Evolutionary conservation across 2,797 vertebrate genomes (phyloP).

Genomic region (Fundulus diaphanus): DNA sequence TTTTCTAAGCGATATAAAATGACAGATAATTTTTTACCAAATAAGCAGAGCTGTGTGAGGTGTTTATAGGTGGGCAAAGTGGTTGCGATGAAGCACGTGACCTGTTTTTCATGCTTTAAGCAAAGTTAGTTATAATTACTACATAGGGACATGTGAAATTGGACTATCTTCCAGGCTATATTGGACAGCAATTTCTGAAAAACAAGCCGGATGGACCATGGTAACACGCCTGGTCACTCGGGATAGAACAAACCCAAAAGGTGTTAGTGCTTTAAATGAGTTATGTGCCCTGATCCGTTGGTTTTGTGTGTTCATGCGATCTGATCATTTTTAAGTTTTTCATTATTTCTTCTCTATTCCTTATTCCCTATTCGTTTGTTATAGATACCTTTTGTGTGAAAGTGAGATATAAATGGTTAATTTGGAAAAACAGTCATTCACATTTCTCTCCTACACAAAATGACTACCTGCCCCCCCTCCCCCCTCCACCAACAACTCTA

Average conservation of each 20-base stretch:
- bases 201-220: neutral
- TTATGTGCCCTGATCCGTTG: neutral
- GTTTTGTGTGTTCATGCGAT: neutral
- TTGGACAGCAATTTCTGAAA: neutral
- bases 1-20: constrained; percentile 11
- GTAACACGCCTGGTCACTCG: neutral
- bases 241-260: neutral
- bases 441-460: too few species aligned
- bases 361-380: too few species aligned
- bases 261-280: neutral
- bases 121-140: neutral
- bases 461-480: too few species aligned
- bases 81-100: neutral
- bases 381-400: too few species aligned
- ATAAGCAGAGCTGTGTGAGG: neutral
- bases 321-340: neutral
- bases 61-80: neutral
- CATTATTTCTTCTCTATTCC: too few species aligned
- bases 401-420: too few species aligned
- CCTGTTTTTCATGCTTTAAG: neutral
- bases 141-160: neutral
- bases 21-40: neutral
- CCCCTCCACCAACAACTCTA: too few species aligned
- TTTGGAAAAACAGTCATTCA: too few species aligned
- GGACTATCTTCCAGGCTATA: neutral